phyloP scores from a whole-genome alignment of 2,888 invertebrate genomes.

The Nomada ruficornis region DNA sequence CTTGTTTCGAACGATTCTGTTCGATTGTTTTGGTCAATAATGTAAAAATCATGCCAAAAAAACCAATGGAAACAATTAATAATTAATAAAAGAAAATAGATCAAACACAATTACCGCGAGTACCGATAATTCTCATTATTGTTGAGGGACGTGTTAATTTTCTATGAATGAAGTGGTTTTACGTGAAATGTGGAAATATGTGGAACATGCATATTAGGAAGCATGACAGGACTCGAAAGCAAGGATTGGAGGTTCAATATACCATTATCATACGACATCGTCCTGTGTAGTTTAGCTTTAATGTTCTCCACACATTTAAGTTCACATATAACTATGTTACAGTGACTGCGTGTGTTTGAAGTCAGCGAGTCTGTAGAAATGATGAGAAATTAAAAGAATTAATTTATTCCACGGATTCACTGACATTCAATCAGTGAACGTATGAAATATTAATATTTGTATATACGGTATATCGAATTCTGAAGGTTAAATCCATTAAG shows the following conservation, averaged over 20 bases:
- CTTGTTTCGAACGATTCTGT: slow-evolving; percentile 15
- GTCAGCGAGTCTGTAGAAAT: slow-evolving; percentile 74
- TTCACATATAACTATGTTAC: slow-evolving; percentile 76
- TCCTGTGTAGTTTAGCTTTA: slow-evolving; percentile 77
- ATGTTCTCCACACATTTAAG: slow-evolving; percentile 74
- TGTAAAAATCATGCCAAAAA: slow-evolving; percentile 32
- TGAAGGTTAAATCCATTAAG: slow-evolving; percentile 6
- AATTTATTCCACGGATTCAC: slow-evolving; percentile 67
- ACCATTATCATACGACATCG: slow-evolving; percentile 75
- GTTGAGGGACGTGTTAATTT: slow-evolving; percentile 34
- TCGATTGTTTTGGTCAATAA: slow-evolving; percentile 11
- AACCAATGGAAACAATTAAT: slow-evolving; percentile 18
- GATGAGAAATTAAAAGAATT: slow-evolving; percentile 44
- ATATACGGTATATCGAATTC: slow-evolving; percentile 16
- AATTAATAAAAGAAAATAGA: slow-evolving; percentile 14
- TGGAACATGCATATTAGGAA: slow-evolving; percentile 72
- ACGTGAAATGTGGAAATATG: slow-evolving; percentile 59
- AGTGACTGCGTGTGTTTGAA: slow-evolving; percentile 75
- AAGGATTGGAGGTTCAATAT: slow-evolving; percentile 74
- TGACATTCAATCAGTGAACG: slow-evolving; percentile 77
- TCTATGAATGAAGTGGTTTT: slow-evolving; percentile 56
- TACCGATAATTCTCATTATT: slow-evolving; percentile 27
- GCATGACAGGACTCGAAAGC: slow-evolving; percentile 74
- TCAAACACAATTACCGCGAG: slow-evolving; percentile 36
- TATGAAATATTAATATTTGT: slow-evolving; percentile 71